Evolutionary conservation across 2,113 vertebrate genomes (phyloP).

Genomic region (Lycaon pictus): DNA sequence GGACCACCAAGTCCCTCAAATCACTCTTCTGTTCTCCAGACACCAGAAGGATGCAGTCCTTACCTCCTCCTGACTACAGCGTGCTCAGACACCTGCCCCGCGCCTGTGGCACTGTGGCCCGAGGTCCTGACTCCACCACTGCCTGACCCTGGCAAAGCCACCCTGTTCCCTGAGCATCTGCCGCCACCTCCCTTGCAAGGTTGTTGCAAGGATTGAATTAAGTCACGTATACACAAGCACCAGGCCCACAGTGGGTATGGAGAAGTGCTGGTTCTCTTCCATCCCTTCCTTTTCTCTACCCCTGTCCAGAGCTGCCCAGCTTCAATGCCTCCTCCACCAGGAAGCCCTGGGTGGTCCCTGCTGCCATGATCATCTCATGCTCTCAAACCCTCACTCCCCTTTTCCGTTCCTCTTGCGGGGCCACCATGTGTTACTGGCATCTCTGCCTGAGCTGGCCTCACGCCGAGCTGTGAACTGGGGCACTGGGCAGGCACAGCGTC

Average conservation of each 20-base stretch:
- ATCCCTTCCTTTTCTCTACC: neutral
- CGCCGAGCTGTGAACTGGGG: neutral
- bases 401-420: neutral
- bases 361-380: neutral
- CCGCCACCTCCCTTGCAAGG: no score
- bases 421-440: neutral
- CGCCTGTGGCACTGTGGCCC: neutral
- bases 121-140: neutral
- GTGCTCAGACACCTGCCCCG: neutral
- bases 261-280: neutral
- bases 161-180: neutral
- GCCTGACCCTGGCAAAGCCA: neutral
- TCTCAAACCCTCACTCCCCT: neutral
- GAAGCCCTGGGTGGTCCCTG: neutral
- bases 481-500: neutral
- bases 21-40: neutral
- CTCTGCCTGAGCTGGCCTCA: neutral
- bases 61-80: accelerated
- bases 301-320: neutral
- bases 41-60: neutral
- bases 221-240: neutral
- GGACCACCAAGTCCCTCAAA: neutral
- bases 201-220: neutral
- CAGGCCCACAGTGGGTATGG: neutral
- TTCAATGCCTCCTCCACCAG: neutral